Evolutionary conservation across 2,113 vertebrate species (phyloP).

Genomic region (Triplophysa siluroides): DNA sequence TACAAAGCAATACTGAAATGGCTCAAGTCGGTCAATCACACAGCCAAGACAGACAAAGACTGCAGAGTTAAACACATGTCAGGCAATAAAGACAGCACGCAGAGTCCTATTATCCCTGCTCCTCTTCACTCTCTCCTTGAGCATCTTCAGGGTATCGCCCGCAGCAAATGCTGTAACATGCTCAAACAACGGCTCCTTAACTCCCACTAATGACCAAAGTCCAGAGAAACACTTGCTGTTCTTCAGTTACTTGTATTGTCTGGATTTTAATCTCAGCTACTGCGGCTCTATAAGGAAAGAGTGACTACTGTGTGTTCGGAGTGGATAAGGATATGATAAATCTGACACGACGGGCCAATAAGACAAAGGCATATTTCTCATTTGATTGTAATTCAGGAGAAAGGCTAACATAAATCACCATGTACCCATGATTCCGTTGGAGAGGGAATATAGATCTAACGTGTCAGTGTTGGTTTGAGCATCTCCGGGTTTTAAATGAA

Average conservation of each 20-base stretch:
- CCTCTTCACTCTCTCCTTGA: slow-evolving; percentile 11
- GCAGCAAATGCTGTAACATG: slow-evolving; percentile 21
- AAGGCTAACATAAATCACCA: slow-evolving; percentile 13
- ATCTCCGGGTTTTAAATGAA: background rate
- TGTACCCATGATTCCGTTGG: background rate
- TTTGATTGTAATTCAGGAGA: slow-evolving; percentile 33
- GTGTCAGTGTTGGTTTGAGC: slow-evolving; percentile 3
- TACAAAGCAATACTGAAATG: slow-evolving; percentile 11
- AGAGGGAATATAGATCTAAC: background rate
- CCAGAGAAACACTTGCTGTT: slow-evolving; percentile 38
- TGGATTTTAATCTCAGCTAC: slow-evolving; percentile 9
- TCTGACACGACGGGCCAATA: slow-evolving; percentile 30
- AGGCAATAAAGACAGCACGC: slow-evolving; percentile 20
- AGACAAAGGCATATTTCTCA: slow-evolving; percentile 24
- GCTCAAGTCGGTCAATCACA: slow-evolving; percentile 37
- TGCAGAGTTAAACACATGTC: background rate
- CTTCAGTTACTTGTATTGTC: slow-evolving; percentile 12
- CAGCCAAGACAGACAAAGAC: slow-evolving; percentile 2
- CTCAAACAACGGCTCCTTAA: slow-evolving; percentile 38
- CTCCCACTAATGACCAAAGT: slow-evolving; percentile 45
- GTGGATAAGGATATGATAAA: slow-evolving; percentile 21
- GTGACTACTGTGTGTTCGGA: slow-evolving; percentile 4
- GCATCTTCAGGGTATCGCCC: slow-evolving; percentile 15
- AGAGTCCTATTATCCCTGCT: slow-evolving; percentile 25
- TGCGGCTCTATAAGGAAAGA: background rate